Evolutionary conservation across 2,888 invertebrate species (phyloP), one percentile per base, ranked within the genome.

Genomic region (Agrotis clavis): DNA sequence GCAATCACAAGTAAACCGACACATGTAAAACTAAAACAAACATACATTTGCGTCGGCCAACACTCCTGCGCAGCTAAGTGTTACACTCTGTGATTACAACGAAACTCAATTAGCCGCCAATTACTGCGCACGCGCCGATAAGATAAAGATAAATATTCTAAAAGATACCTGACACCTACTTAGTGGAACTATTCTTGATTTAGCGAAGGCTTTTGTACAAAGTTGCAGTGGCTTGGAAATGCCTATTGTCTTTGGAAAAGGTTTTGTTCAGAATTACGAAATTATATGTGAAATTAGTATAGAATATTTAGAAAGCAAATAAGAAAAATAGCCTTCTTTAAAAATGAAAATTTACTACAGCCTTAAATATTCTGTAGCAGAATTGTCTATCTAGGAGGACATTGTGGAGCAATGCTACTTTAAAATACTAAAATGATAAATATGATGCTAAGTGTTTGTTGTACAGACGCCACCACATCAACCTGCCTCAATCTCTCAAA

Each of bases 51-150:
- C 79, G 74, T 85, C 67, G 61, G 30, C 79, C 82, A 82, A 79
- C 77, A 86, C 82, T 86, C 84, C 66, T 62, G 86, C 76, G 65
- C 86, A 78, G 85, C 84, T 83, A 86, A 87, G 88, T 87, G 88
- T 88, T 88, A 88, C 87, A 86, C 89, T 90, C 92, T 91, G 90
- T 92, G 90, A 93, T 92, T 93, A 95, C 95, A 95, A 90, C 88
- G 92, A 94, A 95, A 95, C 87, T 92, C 95, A 94, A 95, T 95
- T 95, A 95, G 94, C 87, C 86, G 88, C 92, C 92, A 94, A 94
- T 94, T 94, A 92, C 89, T 87, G 79, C 81, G 87, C 86, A 82
- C 87, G 88, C 89, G 83, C 79, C 88, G 92, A 93, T 94, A 92
- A 93, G 94, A 92, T 92, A 90, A 93, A 92, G 88, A 89, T 90